Evolutionary conservation across 1,140 invertebrate species (phyloP), one percentile per base, ranked within the genome.

Genomic region (Grapholita molesta): DNA sequence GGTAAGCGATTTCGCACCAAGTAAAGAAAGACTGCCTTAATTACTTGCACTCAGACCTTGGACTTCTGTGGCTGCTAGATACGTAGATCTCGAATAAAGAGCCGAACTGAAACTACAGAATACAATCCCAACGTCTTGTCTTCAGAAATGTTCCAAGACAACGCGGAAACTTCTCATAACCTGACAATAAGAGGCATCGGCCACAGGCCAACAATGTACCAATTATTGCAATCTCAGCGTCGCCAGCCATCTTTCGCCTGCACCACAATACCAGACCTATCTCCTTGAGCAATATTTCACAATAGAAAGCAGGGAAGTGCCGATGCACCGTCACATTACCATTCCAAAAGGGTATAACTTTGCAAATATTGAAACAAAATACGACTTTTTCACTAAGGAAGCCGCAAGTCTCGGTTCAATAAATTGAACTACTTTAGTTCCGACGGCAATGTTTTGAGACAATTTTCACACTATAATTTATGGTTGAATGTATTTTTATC

Each of bases 301-400:
- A 61, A 61, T 61, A 61, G 55, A 61, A 61, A 61, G 55, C 55
- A 61, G 55, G 55, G 55, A 61, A 61, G 55, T 61, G 55, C 55
- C 55, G 55, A 61, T 61, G 25, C 25, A 28, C 53, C 11, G 23
- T n/a, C 53, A 25, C 24, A 25, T 21, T 23, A 53, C 52, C 52
- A 12, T 21, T 48, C 18, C 21, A 48, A 48, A 48, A 48, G 15
- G 42, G 5, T 21, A 18, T 48, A 48, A 21, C 42, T 21, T 21
- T 48, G 8, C 21, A 21, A 48, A 21, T 8, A 7, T 21, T 48
- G 7, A 21, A 21, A 48, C 42, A 21, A 48, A 48, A 8, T 48
- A 48, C 42, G 42, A 18, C 42, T 48, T 48, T 30, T 48, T 48
- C 42, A 48, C 15, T 15, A 21, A 21, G 15, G 3, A 21, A 6